These are phyloP conservation scores for Coregonus sp. DNA, from an alignment of 2,797 vertebrate species.

Conservation along the genomic window DNA sequence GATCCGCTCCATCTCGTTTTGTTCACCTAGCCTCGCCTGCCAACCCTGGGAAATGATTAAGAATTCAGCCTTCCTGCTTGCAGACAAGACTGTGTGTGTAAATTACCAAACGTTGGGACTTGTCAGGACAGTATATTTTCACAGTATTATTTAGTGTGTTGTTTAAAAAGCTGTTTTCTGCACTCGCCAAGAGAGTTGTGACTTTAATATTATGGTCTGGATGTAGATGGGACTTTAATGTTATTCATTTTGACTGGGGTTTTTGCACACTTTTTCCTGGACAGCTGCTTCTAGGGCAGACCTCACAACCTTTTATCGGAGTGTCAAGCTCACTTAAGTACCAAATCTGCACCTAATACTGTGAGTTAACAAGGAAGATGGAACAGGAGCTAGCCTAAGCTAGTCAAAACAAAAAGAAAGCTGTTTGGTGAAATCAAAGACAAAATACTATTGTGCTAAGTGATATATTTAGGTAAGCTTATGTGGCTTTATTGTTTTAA, in stretches of 20 bases:
- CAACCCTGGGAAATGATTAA: neutral
- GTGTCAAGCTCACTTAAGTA: conserved; percentile 60
- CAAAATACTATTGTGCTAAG: neutral
- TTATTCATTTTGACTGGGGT: conserved; percentile 7
- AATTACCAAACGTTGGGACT: neutral
- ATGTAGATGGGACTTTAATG: conserved; percentile 6
- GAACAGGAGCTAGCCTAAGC: neutral
- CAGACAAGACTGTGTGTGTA: neutral
- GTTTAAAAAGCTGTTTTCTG: neutral
- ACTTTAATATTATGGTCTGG: neutral
- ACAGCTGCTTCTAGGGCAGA: conserved; percentile 63
- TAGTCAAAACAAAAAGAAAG: neutral
- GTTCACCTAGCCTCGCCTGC: neutral
- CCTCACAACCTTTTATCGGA: conserved; percentile 48
- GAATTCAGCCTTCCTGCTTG: conserved; percentile 1
- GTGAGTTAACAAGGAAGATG: conserved; percentile 48
- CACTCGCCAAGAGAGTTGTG: neutral
- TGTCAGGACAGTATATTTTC: neutral
- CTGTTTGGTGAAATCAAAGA: conserved; percentile 1
- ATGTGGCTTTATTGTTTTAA: neutral
- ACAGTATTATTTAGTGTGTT: neutral
- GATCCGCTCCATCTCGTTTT: conserved; percentile 13
- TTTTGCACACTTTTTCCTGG: conserved; percentile 59
- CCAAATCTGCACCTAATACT: conserved; percentile 66
- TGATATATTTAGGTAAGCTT: conserved; percentile 7